These are phyloP conservation scores for Encarsia formosa DNA, from an alignment of 2,888 invertebrate genomes.

Conservation along the genomic window DNA sequence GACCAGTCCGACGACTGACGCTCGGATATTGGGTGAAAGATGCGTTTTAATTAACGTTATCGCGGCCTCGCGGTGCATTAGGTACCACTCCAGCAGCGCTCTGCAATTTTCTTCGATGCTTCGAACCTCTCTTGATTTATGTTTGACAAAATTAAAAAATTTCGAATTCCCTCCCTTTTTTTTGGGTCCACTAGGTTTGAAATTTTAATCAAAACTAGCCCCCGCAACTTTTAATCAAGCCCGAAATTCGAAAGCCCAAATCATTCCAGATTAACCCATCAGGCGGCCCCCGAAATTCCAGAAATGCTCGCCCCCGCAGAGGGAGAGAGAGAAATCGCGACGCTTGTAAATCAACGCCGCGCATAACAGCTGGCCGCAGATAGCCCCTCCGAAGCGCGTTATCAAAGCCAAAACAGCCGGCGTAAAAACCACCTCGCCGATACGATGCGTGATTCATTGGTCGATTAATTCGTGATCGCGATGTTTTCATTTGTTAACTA, in stretches of 20 bases:
- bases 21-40: too few species aligned
- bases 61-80: background rate
- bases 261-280: slow-evolving; percentile 5
- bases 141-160: too few species aligned
- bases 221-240: too few species aligned
- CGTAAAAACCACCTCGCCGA: slow-evolving; percentile 38
- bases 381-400: slow-evolving; percentile 30
- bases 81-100: too few species aligned
- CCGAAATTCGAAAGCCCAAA: too few species aligned
- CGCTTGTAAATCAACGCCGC: slow-evolving; percentile 23
- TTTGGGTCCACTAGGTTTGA: too few species aligned
- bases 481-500: too few species aligned
- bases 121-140: too few species aligned
- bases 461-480: slow-evolving; percentile 43
- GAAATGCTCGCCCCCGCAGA: background rate
- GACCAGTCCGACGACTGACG: too few species aligned
- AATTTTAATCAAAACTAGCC: too few species aligned
- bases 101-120: too few species aligned
- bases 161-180: too few species aligned
- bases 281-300: background rate
- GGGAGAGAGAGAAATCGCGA: slow-evolving; percentile 1
- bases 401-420: slow-evolving; percentile 46
- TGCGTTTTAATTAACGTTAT: slow-evolving; percentile 16
- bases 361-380: slow-evolving; percentile 11
- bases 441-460: slow-evolving; percentile 48